These are phyloP conservation scores for Trichechus manatus DNA, from an alignment of 2,113 vertebrate species.

Conservation along the genomic window DNA sequence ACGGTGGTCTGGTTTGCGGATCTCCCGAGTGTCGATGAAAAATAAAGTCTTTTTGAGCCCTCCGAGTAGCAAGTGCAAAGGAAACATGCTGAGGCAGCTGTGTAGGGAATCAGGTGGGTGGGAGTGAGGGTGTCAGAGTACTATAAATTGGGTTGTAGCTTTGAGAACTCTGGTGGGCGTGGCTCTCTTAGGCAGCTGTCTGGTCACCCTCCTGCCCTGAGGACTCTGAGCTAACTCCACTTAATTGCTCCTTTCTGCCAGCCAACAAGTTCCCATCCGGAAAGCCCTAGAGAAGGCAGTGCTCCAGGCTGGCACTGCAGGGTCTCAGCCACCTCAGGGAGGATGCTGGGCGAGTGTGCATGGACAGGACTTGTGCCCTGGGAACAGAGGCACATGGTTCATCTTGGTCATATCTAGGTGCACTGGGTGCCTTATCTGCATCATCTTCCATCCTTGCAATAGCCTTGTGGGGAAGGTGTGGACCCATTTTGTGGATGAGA, in stretches of 20 bases:
- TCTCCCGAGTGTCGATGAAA: background rate
- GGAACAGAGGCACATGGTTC: background rate
- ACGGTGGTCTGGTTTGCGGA: background rate
- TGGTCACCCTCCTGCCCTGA: background rate
- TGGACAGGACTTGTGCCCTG: too few species aligned
- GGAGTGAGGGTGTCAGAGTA: background rate
- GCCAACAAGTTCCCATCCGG: background rate
- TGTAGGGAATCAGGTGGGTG: background rate
- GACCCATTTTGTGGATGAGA: background rate
- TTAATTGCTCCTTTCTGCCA: background rate
- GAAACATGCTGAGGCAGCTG: background rate
- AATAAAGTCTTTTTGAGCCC: background rate
- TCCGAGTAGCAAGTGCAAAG: background rate
- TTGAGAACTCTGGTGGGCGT: background rate
- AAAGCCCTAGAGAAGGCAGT: background rate
- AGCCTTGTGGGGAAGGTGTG: background rate
- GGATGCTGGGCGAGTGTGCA: background rate
- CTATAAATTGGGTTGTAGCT: background rate
- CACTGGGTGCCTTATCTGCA: background rate
- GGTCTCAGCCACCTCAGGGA: background rate
- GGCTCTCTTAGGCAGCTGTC: background rate
- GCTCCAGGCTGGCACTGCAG: fast-evolving
- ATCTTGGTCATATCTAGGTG: background rate
- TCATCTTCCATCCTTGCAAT: background rate
- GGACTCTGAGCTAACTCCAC: background rate